Evolutionary conservation across 2,888 invertebrate species (phyloP), one percentile per base, ranked within the genome.

Genomic region (Athripsodes cinereus): DNA sequence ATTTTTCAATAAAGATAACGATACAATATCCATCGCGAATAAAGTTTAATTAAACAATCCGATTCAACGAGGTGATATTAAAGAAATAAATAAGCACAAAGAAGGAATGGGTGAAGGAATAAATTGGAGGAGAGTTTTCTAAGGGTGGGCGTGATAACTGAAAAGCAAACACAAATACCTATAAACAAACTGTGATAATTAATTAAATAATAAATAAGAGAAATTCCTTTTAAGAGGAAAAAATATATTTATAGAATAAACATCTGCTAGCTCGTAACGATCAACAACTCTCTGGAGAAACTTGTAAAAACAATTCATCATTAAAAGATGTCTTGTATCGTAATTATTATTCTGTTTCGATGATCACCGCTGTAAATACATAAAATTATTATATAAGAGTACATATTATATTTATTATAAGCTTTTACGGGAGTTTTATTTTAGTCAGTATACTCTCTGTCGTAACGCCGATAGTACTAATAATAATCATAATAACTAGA

Each of bases 1-100:
- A 26, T 26, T 26, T 26, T 26, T 6, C 26, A 26, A 26, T 26
- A 26, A 26, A 26, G 26, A 26, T 26, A 26, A 26, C 26, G 26
- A 26, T 6, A 26, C 26, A 26, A 26, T 26, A 26, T 26, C 26
- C 26, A 26, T 26, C 26, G 26, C 3, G 26, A 26, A 26, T 26
- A 40, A 40, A 40, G 40, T 40, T 40, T 40, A 40, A 40, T 40
- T 40, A 40, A 40, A 40, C 40, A 40, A 40, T 40, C 40, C 16
- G 40, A 40, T 40, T 40, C 16, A n/a, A 40, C 8, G 40, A 40
- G 13, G 40, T n/a, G 40, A 40, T 40, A 40, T 40, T 40, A 2
- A 40, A n/a, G 40, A n/a, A 26, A 26, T 26, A 26, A 26, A 26
- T 26, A 26, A 26, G 26, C 26, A 26, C 3, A 26, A 10, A 3